Percentiles rank a stretch among this genome's conserved stretches.
These are phyloP conservation scores for Bombylius discolor DNA, from an alignment of 2,888 invertebrate species.

Conservation along the genomic window DNA sequence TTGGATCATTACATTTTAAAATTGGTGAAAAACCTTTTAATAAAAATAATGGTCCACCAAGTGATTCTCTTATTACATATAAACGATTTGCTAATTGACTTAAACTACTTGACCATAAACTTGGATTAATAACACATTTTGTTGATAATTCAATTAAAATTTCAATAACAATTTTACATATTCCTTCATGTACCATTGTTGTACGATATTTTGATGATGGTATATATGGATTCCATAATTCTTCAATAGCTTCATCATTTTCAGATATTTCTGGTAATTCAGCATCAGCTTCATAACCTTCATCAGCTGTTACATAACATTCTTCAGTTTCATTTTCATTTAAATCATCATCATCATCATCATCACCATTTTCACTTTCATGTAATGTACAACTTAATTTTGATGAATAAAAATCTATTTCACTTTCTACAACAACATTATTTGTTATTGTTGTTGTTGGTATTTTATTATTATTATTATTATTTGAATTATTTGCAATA, in stretches of 20 bases:
- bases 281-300: constrained; percentile 37
- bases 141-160: constrained; percentile 30
- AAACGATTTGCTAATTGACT: constrained; percentile 31
- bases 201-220: constrained; percentile 32
- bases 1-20: constrained; percentile 24
- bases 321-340: constrained; percentile 33
- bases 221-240: constrained; percentile 27
- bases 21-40: constrained; percentile 31
- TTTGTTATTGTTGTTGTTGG: too few relatives aligned
- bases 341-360: constrained; percentile 17
- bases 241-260: constrained; percentile 24
- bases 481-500: too few relatives aligned
- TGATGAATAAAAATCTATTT: constrained; percentile 30
- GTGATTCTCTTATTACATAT: constrained; percentile 31
- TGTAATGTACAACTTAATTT: constrained; percentile 27
- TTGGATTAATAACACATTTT: constrained; percentile 26
- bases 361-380: constrained; percentile 25
- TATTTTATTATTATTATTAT: too few relatives aligned
- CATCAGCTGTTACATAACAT: constrained; percentile 31
- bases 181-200: constrained; percentile 30
- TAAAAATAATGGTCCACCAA: constrained; percentile 33
- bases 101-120: constrained; percentile 28
- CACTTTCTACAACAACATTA: constrained; percentile 8
- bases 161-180: constrained; percentile 31
- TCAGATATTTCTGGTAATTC: constrained; percentile 31